These are phyloP conservation scores for Chromis chromis DNA, from an alignment of 2,797 vertebrate species.

Conservation along the genomic window DNA sequence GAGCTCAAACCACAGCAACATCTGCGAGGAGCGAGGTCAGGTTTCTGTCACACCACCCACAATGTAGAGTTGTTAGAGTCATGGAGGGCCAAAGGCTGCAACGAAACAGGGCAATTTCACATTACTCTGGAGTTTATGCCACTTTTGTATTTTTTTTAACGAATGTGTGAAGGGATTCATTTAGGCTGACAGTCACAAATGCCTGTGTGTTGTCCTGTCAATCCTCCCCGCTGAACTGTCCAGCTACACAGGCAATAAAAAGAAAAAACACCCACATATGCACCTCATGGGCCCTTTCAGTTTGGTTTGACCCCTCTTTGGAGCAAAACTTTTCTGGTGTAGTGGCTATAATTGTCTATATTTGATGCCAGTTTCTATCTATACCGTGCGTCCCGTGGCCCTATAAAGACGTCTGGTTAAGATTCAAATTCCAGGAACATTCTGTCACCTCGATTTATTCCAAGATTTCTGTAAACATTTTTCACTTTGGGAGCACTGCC, in stretches of 20 bases:
- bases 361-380: conserved; percentile 17
- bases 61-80: conserved; percentile 40
- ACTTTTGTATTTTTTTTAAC: conserved; percentile 25
- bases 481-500: conserved; percentile 19
- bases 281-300: conserved; percentile 10
- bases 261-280: conserved; percentile 23
- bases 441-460: conserved; percentile 47
- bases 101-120: conserved; percentile 9
- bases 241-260: conserved; percentile 7
- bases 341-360: neutral
- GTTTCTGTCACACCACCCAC: conserved; percentile 65
- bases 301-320: neutral
- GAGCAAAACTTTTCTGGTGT: neutral
- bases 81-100: conserved; percentile 11
- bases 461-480: conserved; percentile 38
- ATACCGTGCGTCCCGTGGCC: neutral
- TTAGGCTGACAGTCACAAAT: conserved; percentile 29
- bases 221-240: conserved; percentile 13
- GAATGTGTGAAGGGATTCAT: conserved; percentile 27
- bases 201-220: conserved; percentile 21
- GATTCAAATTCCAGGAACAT: conserved; percentile 39
- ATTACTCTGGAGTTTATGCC: conserved; percentile 4
- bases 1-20: conserved; percentile 66
- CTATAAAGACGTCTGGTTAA: conserved; percentile 15
- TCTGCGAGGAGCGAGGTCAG: conserved; percentile 61